Base-by-base conservation (phyloP, 2,113 vertebrate species). In the Columba janthina region DNA sequence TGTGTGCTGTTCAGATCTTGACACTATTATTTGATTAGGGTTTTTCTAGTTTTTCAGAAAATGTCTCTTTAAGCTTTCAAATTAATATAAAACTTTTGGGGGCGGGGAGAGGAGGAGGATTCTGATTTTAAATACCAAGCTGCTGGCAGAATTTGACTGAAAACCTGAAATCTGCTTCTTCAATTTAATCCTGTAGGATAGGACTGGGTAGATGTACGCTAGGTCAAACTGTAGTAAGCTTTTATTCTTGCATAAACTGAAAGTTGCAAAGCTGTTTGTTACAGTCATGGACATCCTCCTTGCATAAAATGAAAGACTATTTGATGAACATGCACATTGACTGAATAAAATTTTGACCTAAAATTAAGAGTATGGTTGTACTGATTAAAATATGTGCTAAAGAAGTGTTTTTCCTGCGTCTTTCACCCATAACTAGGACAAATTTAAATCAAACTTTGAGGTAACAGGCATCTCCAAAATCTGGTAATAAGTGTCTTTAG, bases 221-320 rank as follows among this genome's bases (percentile, higher is more conserved):
- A 69, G 70, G 82, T 92, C 75, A 90, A 88, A 18, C 51, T 83
- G 29, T 34, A 72, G 44, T 75, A 92, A 91, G 4, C 79, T 57
- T 74, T 86, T 42, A 40, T 85, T 95, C 60, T 85, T 93, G 78
- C 51, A 42, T 83, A 93, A 94, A 5, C 10, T 88, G 78, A 64
- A 91, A 85, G 69, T 66, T 93, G 82, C 34, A 69, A 79, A 94
- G 77, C 50, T 91, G 67, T 90, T 90, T 90, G 79, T 71, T 73
- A n/a, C 54, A 82, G 53, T 76, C 74, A 65, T 15, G 36, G 62
- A 46, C 22, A 50, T 51, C 40, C 10, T 91, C 38, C 44, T 89
- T 79, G 42, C 0, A 0, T 66, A 70, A 85, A 96, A 90, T 60
- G 78, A 77, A 62, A 79, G 64, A 48, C 6, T 66, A 62, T 74